Evolutionary conservation across 2,797 vertebrate genomes (phyloP), one percentile per base, ranked within the genome.

Genomic region (Delichon dasypus): DNA sequence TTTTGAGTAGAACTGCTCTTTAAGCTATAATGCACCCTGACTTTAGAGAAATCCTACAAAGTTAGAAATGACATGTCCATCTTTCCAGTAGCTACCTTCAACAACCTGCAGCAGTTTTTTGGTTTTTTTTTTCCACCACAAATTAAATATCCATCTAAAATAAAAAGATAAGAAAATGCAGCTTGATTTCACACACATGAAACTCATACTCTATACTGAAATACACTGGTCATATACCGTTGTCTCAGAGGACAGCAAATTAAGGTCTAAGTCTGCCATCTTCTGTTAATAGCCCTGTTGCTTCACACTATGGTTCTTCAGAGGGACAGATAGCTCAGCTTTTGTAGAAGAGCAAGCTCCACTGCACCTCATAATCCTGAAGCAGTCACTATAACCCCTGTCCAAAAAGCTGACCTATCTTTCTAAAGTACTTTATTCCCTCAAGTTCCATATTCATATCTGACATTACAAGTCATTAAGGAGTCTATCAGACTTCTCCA

Each of bases 101-200:
- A 65, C 18, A 61, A 58, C 10, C 30, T 58, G 12, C 18, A 90
- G 36, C 20, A 58, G 13, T 21, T 32, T 20, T 20, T 10, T 25
- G 51, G 12, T 15, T 21, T 32, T 20, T 32, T 20, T 20, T 10
- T 25, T 3, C 3, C 4, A 3, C 1, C 30, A 8, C 4, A 38
- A 75, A 60, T 44, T 45, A 73, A 79, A 73, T 44, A 67, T 4
- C 4, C 9, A n/a, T 36, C 85, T 6, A 36, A 45, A 68, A 26
- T 29, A 36, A 36, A 75, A 47, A 4, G 21, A 44, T 25, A 13
- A 36, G 22, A 47, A 40, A 70, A 27, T 20, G 11, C 18, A 66
- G 60, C 32, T 36, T 34, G 40, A 25, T 73, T 77, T 79, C 11
- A 67, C 12, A 42, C 12, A 36, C 7, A 13, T 21, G 18, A 75